Base-by-base conservation (phyloP, 2,113 vertebrate species). In the Eleginops maclovinus region DNA sequence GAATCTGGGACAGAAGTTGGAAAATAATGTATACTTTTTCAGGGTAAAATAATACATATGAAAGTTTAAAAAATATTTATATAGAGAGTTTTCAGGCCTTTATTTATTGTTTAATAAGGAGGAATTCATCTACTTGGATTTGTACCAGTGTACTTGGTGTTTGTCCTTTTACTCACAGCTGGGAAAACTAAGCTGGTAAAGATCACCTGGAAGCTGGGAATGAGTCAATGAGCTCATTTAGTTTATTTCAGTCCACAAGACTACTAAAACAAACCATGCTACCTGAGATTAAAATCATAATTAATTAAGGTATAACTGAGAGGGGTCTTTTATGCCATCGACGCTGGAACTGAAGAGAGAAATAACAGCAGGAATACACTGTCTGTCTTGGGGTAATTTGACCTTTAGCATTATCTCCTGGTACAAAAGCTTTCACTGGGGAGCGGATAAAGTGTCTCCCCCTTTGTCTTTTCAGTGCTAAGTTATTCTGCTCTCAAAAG, bases 361-460 rank as follows among this genome's bases (percentile, higher is more conserved):
- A 91, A 82, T 79, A 84, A 83, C 36, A 64, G 68, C 70, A 77
- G 77, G 70, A 84, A 86, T 63, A 68, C 24, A 72, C 83, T 83
- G 70, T 80, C 47, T 41, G 71, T 91, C 84, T 77, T 86, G 70
- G 72, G 84, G 92, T 93, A 92, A 95, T 91, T 87, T 90, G 87
- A 93, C 87, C 90, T 93, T 90, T 67, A 85, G 90, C 68, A 77
- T 91, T 89, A 84, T 88, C 70, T 84, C 54, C 50, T 49, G 15
- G 79, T 79, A 92, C 89, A 93, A 90, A 89, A 80, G 83, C 60
- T 65, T 51, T 77, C 83, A 65, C 67, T 21, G 56, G 66, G 82
- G 73, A 75, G 76, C 72, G 89, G 91, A 93, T 92, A 83, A 82
- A 86, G 92, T 94, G 87, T 94, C 93, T 75, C 58, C 56, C 86